These are phyloP conservation scores for Aproaerema taeniolella DNA, from an alignment of 2,888 invertebrate genomes.

Conservation along the genomic window DNA sequence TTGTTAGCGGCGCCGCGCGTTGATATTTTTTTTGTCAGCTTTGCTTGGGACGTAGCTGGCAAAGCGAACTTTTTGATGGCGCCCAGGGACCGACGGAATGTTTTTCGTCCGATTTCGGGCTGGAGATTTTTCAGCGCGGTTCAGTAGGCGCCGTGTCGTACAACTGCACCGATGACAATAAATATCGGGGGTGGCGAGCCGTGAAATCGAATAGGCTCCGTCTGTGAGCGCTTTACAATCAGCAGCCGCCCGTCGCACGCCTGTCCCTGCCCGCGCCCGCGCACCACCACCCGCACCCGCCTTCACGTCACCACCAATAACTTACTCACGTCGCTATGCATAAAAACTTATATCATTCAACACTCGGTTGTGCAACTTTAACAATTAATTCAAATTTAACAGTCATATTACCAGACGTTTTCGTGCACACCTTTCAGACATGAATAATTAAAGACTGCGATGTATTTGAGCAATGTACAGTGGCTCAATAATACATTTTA, in stretches of 20 bases:
- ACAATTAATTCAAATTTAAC: too few relatives aligned
- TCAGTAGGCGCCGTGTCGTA: slow-evolving; percentile 73
- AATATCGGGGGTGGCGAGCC: slow-evolving; percentile 74
- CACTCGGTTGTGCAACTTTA: too few relatives aligned
- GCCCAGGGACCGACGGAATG: slow-evolving; percentile 50
- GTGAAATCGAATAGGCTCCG: slow-evolving; percentile 78
- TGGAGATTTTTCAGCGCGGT: slow-evolving; percentile 72
- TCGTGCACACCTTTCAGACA: too few relatives aligned
- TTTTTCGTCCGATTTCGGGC: slow-evolving; percentile 64
- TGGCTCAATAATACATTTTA: slow-evolving; percentile 66
- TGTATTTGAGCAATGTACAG: slow-evolving; percentile 46
- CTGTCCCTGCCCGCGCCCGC: slow-evolving; percentile 29
- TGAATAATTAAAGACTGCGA: slow-evolving; percentile 48
- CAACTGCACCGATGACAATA: slow-evolving; percentile 77
- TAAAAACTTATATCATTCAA: too few relatives aligned
- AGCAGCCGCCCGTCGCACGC: slow-evolving; percentile 68
- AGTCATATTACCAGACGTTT: too few relatives aligned
- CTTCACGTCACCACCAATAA: too few relatives aligned
- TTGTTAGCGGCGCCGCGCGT: slow-evolving; percentile 44
- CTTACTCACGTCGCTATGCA: slow-evolving; percentile 60
- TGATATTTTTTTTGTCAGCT: slow-evolving; percentile 37
- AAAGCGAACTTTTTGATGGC: slow-evolving; percentile 38
- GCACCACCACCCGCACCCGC: slow-evolving; percentile 30
- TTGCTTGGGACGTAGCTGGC: slow-evolving; percentile 23
- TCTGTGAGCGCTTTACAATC: slow-evolving; percentile 76